Conservation (phyloP, 2,797 vertebrate genomes). For the Sitta carolinensis region DNA sequence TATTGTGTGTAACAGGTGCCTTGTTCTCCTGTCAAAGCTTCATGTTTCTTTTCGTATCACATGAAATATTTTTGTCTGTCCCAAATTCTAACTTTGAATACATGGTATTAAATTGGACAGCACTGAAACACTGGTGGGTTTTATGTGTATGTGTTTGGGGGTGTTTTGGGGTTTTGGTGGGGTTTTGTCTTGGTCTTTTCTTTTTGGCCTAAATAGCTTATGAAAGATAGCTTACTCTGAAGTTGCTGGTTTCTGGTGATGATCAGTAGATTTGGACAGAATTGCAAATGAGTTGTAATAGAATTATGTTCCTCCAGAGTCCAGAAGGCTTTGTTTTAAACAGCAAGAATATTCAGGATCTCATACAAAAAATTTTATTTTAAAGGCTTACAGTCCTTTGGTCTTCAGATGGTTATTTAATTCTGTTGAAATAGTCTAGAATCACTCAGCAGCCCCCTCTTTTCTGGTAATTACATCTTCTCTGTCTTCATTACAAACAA, state of each 20-base stretch:
- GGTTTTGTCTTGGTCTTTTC: background rate
- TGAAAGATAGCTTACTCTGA: background rate
- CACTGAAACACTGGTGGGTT: background rate
- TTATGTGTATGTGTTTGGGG: background rate
- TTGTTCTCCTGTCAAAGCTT: background rate
- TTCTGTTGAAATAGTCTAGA: background rate
- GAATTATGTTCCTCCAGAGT: background rate
- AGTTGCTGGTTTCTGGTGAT: background rate
- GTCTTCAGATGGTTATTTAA: background rate
- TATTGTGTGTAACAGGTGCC: background rate
- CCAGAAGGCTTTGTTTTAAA: background rate
- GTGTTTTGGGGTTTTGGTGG: background rate
- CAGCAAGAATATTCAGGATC: background rate
- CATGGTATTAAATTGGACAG: background rate
- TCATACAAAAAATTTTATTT: background rate
- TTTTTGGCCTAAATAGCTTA: background rate
- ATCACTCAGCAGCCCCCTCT: background rate
- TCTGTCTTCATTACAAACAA: background rate
- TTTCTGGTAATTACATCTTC: background rate
- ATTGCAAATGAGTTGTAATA: background rate
- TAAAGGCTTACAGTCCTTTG: background rate
- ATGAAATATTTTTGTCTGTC: background rate
- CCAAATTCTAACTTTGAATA: background rate
- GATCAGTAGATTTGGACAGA: background rate
- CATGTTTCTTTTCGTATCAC: background rate